Evolutionary conservation across 2,888 invertebrate genomes (phyloP).

Genomic region (Neoitamus cyanurus): DNA sequence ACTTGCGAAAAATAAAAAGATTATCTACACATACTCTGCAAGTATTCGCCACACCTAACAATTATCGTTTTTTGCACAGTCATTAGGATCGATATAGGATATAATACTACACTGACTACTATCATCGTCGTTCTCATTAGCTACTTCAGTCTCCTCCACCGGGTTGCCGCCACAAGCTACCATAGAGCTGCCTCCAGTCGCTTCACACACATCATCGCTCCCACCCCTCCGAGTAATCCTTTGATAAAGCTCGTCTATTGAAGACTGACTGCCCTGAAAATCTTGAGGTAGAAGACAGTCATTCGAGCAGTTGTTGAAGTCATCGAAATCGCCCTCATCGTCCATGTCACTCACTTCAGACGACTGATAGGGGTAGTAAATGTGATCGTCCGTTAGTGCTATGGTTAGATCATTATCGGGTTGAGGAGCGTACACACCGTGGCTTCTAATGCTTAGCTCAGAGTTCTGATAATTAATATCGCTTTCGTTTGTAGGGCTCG

Average conservation of each 20-base stretch:
- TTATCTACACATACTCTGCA: not conserved
- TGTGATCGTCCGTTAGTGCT: slow-evolving; percentile 64
- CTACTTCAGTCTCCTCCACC: slow-evolving; percentile 43
- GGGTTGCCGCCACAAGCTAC: slow-evolving; percentile 52
- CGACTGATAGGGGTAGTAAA: slow-evolving; percentile 62
- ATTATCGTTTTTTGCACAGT: slow-evolving; percentile 41
- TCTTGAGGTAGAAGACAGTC: slow-evolving; percentile 53
- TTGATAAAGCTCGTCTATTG: slow-evolving; percentile 77
- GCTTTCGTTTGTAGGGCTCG: slow-evolving; percentile 70
- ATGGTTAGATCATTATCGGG: slow-evolving; percentile 69
- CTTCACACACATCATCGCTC: not conserved
- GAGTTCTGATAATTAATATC: slow-evolving; percentile 75
- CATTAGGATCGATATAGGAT: slow-evolving; percentile 64
- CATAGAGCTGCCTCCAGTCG: slow-evolving; percentile 26
- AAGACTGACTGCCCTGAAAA: slow-evolving; percentile 59
- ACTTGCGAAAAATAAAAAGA: not conserved
- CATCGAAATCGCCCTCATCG: slow-evolving; percentile 62
- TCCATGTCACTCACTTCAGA: slow-evolving; percentile 65
- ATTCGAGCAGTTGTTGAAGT: slow-evolving; percentile 57
- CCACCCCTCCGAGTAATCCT: slow-evolving; percentile 68
- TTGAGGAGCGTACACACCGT: slow-evolving; percentile 73
- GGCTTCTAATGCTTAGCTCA: slow-evolving; percentile 74
- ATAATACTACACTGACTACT: slow-evolving; percentile 66
- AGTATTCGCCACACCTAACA: not conserved
- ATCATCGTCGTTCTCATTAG: slow-evolving; percentile 62